These are phyloP conservation scores for Vulpes vulpes DNA, from an alignment of 2,113 vertebrate species.

Conservation along the genomic window DNA sequence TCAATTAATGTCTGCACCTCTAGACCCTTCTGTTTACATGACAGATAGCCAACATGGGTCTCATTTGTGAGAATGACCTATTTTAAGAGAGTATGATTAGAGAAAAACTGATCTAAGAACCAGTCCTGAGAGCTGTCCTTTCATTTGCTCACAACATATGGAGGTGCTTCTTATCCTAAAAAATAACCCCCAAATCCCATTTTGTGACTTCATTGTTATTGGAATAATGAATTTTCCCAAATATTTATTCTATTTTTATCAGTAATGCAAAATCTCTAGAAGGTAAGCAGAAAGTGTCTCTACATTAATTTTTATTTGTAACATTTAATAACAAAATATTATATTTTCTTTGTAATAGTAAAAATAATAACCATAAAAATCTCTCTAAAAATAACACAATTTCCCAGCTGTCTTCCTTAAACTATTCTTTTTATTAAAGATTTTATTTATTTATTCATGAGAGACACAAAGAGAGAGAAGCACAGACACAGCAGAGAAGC, in stretches of 20 bases:
- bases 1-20: conserved; percentile 1
- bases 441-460: no score
- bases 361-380: not conserved
- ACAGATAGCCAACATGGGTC: not conserved
- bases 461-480: no score
- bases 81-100: not conserved
- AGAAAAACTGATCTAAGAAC: not conserved
- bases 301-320: not conserved
- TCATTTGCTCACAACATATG: not conserved
- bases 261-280: not conserved
- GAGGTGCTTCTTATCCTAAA: not conserved
- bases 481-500: no score
- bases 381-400: not conserved
- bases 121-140: fast-evolving
- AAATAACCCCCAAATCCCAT: not conserved
- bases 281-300: not conserved
- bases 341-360: not conserved
- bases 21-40: conserved; percentile 46
- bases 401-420: not conserved
- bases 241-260: not conserved
- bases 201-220: not conserved
- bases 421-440: no score
- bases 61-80: conserved; percentile 10
- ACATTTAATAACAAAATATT: not conserved
- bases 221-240: not conserved